Conservation (phyloP, 1,140 invertebrate species). For the Drosophila mayri region DNA sequence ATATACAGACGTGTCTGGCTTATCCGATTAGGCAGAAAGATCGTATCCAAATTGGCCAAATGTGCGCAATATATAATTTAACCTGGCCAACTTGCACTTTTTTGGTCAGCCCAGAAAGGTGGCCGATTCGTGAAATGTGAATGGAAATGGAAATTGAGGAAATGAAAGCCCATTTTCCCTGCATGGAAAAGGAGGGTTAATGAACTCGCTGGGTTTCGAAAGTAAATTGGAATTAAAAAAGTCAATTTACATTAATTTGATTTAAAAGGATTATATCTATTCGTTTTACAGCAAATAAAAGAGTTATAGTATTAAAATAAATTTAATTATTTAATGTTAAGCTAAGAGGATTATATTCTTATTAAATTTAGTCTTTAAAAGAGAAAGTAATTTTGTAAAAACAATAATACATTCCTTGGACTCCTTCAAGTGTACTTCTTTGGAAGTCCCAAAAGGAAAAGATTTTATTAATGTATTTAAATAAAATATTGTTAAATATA, state of each 20-base stretch:
- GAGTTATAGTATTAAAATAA: too few relatives aligned
- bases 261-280: background rate
- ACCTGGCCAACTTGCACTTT: constrained; percentile 27
- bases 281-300: background rate
- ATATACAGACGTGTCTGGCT: constrained; percentile 46
- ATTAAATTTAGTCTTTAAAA: background rate
- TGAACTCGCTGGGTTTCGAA: constrained; percentile 7
- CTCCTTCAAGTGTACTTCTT: too few relatives aligned
- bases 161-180: constrained; percentile 35
- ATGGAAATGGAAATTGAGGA: constrained; percentile 28
- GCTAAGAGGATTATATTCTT: background rate
- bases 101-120: constrained; percentile 35
- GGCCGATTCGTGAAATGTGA: constrained; percentile 20
- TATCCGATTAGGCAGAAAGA: constrained; percentile 31
- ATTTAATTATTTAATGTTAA: background rate
- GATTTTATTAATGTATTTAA: background rate
- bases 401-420: background rate
- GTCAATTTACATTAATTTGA: background rate
- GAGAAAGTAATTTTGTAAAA: background rate
- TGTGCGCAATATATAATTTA: constrained; percentile 39
- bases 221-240: background rate
- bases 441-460: too few relatives aligned
- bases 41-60: constrained; percentile 43
- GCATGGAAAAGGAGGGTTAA: constrained; percentile 13
- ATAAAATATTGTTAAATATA: background rate